These are phyloP conservation scores for Heteromurus nitidus DNA, from an alignment of 2,888 invertebrate genomes.

Conservation along the genomic window DNA sequence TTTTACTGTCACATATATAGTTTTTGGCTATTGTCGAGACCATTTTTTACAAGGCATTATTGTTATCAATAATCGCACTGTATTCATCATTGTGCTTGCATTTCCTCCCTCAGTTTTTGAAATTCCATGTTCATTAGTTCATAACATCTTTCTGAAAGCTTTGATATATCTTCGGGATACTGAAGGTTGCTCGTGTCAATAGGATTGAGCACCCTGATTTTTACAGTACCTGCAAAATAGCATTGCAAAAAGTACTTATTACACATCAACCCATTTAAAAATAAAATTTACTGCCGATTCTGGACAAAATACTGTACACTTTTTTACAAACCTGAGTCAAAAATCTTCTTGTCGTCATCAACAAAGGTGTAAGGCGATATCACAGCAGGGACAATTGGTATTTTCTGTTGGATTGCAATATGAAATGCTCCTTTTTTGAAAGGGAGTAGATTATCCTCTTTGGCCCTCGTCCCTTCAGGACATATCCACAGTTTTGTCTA, in stretches of 20 bases:
- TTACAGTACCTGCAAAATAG: slow-evolving; percentile 80
- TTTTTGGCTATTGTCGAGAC: too few species aligned
- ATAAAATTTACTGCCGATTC: too few species aligned
- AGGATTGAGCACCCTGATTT: slow-evolving; percentile 85
- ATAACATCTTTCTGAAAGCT: slow-evolving; percentile 82
- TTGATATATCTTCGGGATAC: slow-evolving; percentile 82
- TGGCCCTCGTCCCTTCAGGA: slow-evolving; percentile 80
- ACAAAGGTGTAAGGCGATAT: slow-evolving; percentile 80
- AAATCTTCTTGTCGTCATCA: slow-evolving; percentile 68
- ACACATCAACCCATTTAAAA: too few species aligned
- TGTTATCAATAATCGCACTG: too few species aligned
- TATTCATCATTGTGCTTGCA: too few species aligned
- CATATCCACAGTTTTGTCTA: slow-evolving; percentile 82
- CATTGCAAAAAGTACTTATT: not conserved
- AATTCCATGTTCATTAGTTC: slow-evolving; percentile 80
- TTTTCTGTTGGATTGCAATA: slow-evolving; percentile 82
- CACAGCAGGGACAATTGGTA: slow-evolving; percentile 83
- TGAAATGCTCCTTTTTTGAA: slow-evolving; percentile 87
- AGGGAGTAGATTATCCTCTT: slow-evolving; percentile 79
- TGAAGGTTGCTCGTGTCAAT: slow-evolving; percentile 84
- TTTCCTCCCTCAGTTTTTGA: slow-evolving; percentile 22
- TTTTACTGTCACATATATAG: too few species aligned
- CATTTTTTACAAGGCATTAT: too few species aligned
- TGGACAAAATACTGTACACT: too few species aligned
- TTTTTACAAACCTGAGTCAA: slow-evolving; percentile 71